These are phyloP conservation scores for Rhizomys pruinosus DNA, from an alignment of 2,113 vertebrate genomes.

Conservation along the genomic window DNA sequence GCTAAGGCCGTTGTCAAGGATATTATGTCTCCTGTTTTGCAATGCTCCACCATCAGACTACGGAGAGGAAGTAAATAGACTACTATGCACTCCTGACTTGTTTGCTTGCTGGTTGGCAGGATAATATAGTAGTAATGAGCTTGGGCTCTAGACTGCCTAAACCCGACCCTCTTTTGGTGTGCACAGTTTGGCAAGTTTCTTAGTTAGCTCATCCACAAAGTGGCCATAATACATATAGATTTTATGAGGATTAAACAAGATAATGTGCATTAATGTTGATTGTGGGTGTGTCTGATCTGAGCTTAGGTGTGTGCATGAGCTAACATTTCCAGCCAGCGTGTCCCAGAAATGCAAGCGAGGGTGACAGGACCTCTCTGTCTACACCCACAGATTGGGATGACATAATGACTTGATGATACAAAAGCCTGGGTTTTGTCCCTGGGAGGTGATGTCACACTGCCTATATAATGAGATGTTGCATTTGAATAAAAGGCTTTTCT, in stretches of 20 bases:
- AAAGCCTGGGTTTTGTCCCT: too few species aligned
- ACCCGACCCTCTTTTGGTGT: background rate
- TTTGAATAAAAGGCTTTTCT: too few species aligned
- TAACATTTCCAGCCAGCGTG: too few species aligned
- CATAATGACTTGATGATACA: too few species aligned
- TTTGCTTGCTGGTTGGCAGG: background rate
- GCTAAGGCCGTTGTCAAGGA: background rate
- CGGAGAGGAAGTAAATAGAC: constrained; percentile 7
- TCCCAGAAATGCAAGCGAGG: too few species aligned
- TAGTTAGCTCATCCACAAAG: constrained; percentile 44
- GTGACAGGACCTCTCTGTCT: too few species aligned
- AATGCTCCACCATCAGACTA: background rate
- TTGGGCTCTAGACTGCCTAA: background rate
- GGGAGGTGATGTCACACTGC: too few species aligned
- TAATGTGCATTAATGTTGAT: background rate
- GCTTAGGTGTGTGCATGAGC: too few species aligned
- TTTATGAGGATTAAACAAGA: constrained; percentile 38
- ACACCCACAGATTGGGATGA: too few species aligned
- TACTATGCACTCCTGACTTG: background rate
- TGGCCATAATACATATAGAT: background rate
- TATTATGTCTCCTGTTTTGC: constrained; percentile 6
- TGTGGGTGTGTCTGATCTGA: too few species aligned
- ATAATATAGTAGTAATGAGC: background rate
- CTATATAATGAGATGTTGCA: too few species aligned
- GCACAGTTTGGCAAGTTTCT: constrained; percentile 18